Conservation (phyloP, 2,113 vertebrate species). For the Trichomycterus rosablanca region DNA sequence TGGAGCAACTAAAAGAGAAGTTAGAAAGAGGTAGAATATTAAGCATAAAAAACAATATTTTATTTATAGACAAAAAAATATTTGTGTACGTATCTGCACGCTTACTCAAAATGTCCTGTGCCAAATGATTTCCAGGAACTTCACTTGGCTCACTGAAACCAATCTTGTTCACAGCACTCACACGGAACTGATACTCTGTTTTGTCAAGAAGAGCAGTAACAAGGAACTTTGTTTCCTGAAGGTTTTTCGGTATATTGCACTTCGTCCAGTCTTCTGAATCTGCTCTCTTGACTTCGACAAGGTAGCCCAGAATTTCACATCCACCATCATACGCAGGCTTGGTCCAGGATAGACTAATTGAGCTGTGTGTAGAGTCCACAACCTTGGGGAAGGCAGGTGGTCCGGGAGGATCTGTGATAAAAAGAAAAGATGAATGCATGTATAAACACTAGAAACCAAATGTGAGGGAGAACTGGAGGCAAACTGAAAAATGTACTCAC, state of each 20-base stretch:
- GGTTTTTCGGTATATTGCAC: constrained; percentile 91
- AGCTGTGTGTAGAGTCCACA: constrained; percentile 84
- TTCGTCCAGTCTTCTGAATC: constrained; percentile 86
- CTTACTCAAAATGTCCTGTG: constrained; percentile 96
- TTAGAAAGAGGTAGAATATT: background rate
- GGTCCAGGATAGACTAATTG: constrained; percentile 88
- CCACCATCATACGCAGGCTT: constrained; percentile 96
- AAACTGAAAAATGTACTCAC: constrained; percentile 69
- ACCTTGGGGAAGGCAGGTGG: constrained; percentile 96
- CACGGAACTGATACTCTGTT: constrained; percentile 90
- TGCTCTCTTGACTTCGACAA: constrained; percentile 86
- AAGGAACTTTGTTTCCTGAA: constrained; percentile 81
- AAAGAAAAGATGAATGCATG: constrained; percentile 16
- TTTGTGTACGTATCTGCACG: constrained; percentile 38
- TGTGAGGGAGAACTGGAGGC: no score
- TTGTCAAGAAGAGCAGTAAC: constrained; percentile 82
- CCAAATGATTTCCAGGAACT: constrained; percentile 85
- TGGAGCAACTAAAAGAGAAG: constrained; percentile 76
- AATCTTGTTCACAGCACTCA: constrained; percentile 90
- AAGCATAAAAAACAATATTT: background rate
- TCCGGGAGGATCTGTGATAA: constrained; percentile 86
- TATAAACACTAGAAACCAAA: no score
- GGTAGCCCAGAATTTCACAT: constrained; percentile 92
- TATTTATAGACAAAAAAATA: background rate
- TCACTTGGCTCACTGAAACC: constrained; percentile 95